Evolutionary conservation across 2,888 invertebrate genomes (phyloP).

Genomic region (Branchinecta sandiegonensis): DNA sequence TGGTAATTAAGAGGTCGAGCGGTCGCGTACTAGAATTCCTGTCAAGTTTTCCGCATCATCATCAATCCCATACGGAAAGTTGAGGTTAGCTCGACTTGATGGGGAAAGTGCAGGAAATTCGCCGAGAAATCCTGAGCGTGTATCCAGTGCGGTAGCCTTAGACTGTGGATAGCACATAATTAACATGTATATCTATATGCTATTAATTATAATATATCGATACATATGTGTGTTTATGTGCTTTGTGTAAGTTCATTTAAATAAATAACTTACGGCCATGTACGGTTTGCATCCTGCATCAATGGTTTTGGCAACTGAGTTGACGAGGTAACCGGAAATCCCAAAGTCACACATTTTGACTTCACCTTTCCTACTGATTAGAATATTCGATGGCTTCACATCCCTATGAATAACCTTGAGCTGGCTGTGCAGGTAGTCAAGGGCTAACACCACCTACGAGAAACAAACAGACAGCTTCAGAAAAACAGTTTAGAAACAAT

Average conservation of each 20-base stretch:
- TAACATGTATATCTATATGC: too few species aligned
- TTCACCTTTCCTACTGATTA: slow-evolving; percentile 79
- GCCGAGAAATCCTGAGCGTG: too few species aligned
- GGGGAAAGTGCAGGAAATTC: too few species aligned
- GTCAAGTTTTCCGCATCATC: too few species aligned
- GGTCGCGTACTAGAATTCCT: too few species aligned
- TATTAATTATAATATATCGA: too few species aligned
- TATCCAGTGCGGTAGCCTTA: too few species aligned
- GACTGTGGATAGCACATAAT: too few species aligned
- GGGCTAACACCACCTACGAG: slow-evolving; percentile 63
- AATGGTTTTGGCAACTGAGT: slow-evolving; percentile 92
- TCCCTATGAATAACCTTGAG: slow-evolving; percentile 87
- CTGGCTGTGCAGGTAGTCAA: slow-evolving; percentile 80
- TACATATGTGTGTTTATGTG: not conserved
- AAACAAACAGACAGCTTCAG: not conserved
- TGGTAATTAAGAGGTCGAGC: too few species aligned
- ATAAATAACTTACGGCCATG: slow-evolving; percentile 60
- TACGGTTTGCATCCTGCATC: slow-evolving; percentile 98
- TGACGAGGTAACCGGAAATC: slow-evolving; percentile 91
- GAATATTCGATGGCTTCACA: slow-evolving; percentile 94
- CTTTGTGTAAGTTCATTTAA: not conserved
- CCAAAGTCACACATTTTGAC: slow-evolving; percentile 99
- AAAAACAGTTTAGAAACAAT: too few species aligned
- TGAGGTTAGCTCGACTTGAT: too few species aligned
- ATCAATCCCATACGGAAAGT: too few species aligned